Evolutionary conservation across 1,140 invertebrate species (phyloP).

Genomic region (Portunus trituberculatus): DNA sequence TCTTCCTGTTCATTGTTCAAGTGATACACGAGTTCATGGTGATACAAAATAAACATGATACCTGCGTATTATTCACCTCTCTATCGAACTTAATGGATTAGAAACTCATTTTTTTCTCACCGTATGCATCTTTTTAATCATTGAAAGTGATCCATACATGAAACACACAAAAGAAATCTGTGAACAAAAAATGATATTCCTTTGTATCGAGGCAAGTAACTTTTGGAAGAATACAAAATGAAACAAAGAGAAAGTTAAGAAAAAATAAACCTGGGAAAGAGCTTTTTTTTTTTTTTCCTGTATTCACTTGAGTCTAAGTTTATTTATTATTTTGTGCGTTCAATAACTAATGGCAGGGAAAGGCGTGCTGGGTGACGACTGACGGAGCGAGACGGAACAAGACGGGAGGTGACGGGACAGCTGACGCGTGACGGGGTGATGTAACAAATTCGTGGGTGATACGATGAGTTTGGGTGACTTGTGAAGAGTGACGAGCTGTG

Average conservation of each 20-base stretch:
- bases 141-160: neutral
- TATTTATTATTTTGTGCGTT: neutral
- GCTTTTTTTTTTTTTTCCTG: neutral
- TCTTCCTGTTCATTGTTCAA: too few relatives aligned
- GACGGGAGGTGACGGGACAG: neutral
- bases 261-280: neutral
- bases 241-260: neutral
- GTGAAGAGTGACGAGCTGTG: neutral
- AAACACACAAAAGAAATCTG: neutral
- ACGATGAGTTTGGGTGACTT: neutral
- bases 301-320: neutral
- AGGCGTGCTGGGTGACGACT: neutral
- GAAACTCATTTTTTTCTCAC: neutral
- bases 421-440: neutral
- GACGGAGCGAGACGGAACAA: neutral
- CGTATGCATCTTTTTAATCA: neutral
- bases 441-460: neutral
- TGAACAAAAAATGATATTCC: neutral
- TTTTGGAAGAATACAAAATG: neutral
- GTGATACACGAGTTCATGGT: too few relatives aligned
- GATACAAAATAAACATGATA: too few relatives aligned
- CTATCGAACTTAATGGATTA: neutral
- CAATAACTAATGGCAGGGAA: neutral
- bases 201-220: neutral
- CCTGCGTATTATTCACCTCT: too few relatives aligned